Conservation (phyloP, 2,113 vertebrate genomes). For the Pampusana beccarii region DNA sequence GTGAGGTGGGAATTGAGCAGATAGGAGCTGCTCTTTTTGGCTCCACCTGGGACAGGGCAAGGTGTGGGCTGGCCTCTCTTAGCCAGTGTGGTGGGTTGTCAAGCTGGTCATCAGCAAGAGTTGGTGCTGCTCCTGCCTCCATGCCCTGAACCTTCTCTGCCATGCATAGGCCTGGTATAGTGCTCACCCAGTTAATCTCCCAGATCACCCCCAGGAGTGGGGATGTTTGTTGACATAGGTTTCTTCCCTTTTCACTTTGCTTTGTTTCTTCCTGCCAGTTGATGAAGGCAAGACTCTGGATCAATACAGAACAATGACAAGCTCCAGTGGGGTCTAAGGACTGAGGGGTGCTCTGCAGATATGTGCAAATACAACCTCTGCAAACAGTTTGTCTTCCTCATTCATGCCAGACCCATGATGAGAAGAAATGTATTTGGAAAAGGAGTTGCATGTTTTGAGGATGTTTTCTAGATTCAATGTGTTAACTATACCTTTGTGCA, state of each 20-base stretch:
- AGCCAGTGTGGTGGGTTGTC: neutral
- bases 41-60: neutral
- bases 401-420: neutral
- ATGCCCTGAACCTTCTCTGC: neutral
- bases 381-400: neutral
- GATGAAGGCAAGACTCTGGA: neutral
- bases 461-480: neutral
- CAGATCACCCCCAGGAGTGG: too few relatives aligned
- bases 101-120: neutral
- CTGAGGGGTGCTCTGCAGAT: neutral
- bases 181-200: neutral
- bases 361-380: neutral
- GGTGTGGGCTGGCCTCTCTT: neutral
- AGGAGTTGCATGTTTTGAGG: neutral
- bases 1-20: fast-evolving
- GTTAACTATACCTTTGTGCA: neutral
- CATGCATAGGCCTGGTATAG: neutral
- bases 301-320: neutral
- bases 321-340: neutral
- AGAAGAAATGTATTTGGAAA: neutral
- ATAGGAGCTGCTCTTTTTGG: neutral
- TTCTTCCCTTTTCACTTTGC: neutral
- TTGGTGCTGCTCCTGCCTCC: neutral
- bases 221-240: neutral
- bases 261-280: neutral